Evolutionary conservation across 2,797 vertebrate species (phyloP).

Genomic region (Trachurus trachurus): DNA sequence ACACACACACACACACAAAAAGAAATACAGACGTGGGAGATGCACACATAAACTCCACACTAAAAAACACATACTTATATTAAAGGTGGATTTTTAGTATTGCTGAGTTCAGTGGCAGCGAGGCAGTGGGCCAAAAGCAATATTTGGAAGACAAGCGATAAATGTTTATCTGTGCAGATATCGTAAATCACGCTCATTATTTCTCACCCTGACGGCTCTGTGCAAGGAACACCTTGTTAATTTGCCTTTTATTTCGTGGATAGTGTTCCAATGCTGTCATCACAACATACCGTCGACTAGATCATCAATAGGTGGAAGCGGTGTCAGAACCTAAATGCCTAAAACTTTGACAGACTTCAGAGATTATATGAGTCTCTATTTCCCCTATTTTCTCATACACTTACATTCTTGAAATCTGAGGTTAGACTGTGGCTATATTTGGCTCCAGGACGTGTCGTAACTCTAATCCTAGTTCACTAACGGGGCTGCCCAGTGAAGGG

Average conservation of each 20-base stretch:
- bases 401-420: conserved; percentile 45
- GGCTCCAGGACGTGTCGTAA: conserved; percentile 58
- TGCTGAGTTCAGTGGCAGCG: conserved; percentile 4
- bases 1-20: conserved; percentile 7
- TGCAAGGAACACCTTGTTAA: conserved; percentile 32
- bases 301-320: neutral
- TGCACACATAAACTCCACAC: conserved; percentile 2
- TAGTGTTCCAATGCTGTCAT: neutral
- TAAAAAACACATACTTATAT: conserved; percentile 24
- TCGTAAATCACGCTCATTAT: conserved; percentile 53
- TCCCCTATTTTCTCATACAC: neutral
- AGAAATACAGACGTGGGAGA: conserved; percentile 18
- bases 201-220: conserved; percentile 27
- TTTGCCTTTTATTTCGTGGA: conserved; percentile 39
- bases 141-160: conserved; percentile 53
- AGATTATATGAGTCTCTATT: neutral
- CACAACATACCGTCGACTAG: neutral
- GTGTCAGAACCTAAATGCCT: conserved; percentile 8
- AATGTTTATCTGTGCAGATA: conserved; percentile 42
- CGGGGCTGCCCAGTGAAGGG: conserved; percentile 73
- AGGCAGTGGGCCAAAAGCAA: conserved; percentile 46
- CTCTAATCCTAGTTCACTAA: conserved; percentile 77
- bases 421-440: conserved; percentile 53
- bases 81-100: conserved; percentile 29
- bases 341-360: neutral